Evolutionary conservation across 2,113 vertebrate genomes (phyloP), one percentile per base, ranked within the genome.

Genomic region (Prolemur simus): DNA sequence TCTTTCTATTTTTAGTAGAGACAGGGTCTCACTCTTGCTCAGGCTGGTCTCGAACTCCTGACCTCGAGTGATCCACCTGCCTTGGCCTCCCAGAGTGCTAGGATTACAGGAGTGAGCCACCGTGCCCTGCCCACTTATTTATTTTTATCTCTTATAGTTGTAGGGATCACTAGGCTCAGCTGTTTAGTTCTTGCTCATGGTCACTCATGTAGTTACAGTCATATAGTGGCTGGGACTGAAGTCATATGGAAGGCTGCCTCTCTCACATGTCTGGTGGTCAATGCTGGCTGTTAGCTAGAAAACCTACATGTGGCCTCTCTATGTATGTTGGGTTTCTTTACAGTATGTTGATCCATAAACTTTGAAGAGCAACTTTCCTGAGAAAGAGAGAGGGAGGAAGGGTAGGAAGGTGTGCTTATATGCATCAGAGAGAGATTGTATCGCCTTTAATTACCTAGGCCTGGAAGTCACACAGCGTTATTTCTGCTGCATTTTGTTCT

Each of bases 401-500:
- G 60, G n/a, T 13, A 81, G n/a, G 21, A 77, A 68, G 18, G 3
- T 37, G 5, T 17, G 11, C 6, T 73, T 87, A 10, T n/a, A 29
- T 54, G 13, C 23, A 58, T 45, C 12, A 15, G 49, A n/a, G 42
- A 34, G 9, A 52, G 23, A 32, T 84, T 73, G 17, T 86, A 89
- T 63, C 5, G 1, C 37, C 92, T 66, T 87, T 85, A 74, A 81
- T 54, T 94, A 45, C 34, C 32, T 82, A 54, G 47, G 47, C 47
- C 66, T 81, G 76, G 56, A 92, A 90, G 45, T 52, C 85, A 80
- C 1, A 32, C 6, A 23, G 39, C 60, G 23, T 80, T 58, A 81
- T 93, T 96, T 85, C 47, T 27, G 77, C 12, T 91, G 78, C 39
- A 74, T 85, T 87, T 80, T 86, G 68, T 96, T 84, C 76, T 87